Base-by-base conservation (phyloP, 2,888 invertebrate species). In the Lissonota sp. region DNA sequence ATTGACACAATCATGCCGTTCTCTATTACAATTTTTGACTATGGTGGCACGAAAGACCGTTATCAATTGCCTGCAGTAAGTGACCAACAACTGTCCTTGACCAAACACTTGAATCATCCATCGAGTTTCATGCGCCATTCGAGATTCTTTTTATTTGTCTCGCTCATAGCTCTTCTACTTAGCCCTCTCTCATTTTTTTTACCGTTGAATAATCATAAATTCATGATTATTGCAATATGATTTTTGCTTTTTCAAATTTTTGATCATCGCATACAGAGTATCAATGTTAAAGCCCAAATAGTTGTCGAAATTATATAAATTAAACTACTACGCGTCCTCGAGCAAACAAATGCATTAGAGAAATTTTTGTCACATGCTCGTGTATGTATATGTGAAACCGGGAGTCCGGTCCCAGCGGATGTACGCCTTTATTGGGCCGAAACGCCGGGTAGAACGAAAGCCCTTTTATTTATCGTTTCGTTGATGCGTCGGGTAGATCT, bases 401-500 rank as follows among this genome's bases (percentile, higher is more conserved):
- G 77, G 72, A 74, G 77, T 69, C 67, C 67, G 77, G 80, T 72
- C 67, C 60, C 67, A 58, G 77, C 80, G 77, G 80, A 80, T 77
- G 80, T 80, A 77, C 66, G 39, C 44, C 63, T 72, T 77, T 67
- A 79, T 75, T 70, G 42, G 46, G 42, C 55, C 39, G 70, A 80
- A 77, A 72, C 72, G 76, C 60, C 77, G 70, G 44, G 62, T 44
- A 12, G 40, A 49, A 57, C 49, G 53, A 26, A 26, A 26, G 16
- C 12, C 53, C 12, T 53, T 14, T 14, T 14, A n/a, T 75, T 67
- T 37, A 8, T 77, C 53, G 72, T 55, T 73, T 63, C 51, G 69
- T 73, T 69, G 69, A 51, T 60, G 7, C 51, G 60, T 3, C 14
- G 53, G 6, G 42, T 14, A 60, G 40, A 58, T 51, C 58, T 71